Evolutionary conservation across 1,140 invertebrate species (phyloP).

Genomic region (Drosophila triauraria): DNA sequence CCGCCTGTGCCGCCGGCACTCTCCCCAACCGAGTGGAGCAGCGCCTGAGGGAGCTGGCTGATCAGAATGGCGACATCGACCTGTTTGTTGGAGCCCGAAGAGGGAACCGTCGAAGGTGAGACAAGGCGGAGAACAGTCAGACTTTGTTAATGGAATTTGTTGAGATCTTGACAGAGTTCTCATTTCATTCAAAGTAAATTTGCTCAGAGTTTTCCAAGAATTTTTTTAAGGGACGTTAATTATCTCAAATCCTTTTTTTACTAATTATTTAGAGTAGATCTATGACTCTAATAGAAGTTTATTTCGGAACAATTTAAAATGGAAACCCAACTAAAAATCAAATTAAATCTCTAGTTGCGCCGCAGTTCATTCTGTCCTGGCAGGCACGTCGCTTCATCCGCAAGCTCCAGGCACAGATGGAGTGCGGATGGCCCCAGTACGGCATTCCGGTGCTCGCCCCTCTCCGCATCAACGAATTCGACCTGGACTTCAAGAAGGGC

Average conservation of each 20-base stretch:
- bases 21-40: slow-evolving; percentile 61
- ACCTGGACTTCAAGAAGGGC: slow-evolving; percentile 64
- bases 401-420: slow-evolving; percentile 77
- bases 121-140: neutral
- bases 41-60: slow-evolving; percentile 53
- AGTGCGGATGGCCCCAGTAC: slow-evolving; percentile 70
- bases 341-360: slow-evolving; percentile 49
- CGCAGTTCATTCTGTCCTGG: slow-evolving; percentile 75
- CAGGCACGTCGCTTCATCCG: slow-evolving; percentile 75
- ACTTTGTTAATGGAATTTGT: neutral
- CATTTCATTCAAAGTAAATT: neutral
- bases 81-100: slow-evolving; percentile 56
- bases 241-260: neutral
- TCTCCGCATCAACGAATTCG: slow-evolving; percentile 58
- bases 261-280: neutral
- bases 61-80: slow-evolving; percentile 74
- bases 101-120: slow-evolving; percentile 70
- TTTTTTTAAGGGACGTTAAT: neutral
- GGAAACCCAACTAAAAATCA: neutral
- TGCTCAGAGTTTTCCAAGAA: too few relatives aligned
- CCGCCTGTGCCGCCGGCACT: slow-evolving; percentile 70
- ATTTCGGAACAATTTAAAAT: neutral
- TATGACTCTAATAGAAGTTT: too few relatives aligned
- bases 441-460: slow-evolving; percentile 78
- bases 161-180: neutral